A percentile compares a stretch with the other conserved stretches of the same genome.
Conservation (phyloP, 2,113 vertebrate species). For the Dipodomys stephensi region DNA sequence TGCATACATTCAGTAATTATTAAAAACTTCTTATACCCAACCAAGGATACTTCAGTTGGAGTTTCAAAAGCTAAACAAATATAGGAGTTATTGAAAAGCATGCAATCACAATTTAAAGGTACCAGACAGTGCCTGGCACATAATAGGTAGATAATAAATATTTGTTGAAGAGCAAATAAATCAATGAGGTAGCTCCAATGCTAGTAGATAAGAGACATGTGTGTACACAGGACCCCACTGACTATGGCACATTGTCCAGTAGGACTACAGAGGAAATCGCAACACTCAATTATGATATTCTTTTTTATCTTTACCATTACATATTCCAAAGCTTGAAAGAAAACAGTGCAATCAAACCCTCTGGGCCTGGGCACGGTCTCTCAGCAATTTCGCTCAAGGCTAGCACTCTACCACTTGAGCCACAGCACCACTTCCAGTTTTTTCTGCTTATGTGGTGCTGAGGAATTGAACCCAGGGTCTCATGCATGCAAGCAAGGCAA, state of each 20-base stretch:
- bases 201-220: not conserved
- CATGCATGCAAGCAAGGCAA: too few species aligned
- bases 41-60: conserved; percentile 35
- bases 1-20: not conserved
- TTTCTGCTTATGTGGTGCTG: too few species aligned
- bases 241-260: not conserved
- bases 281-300: not conserved
- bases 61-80: conserved; percentile 24
- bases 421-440: too few species aligned
- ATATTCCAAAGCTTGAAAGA: not conserved
- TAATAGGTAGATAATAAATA: not conserved
- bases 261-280: not conserved
- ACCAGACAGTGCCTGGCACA: not conserved
- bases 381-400: too few species aligned
- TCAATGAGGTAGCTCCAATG: not conserved
- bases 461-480: too few species aligned
- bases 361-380: too few species aligned
- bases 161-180: not conserved
- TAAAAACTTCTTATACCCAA: not conserved
- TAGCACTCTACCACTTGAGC: too few species aligned
- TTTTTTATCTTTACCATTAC: not conserved
- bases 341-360: not conserved
- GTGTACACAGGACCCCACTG: not conserved
- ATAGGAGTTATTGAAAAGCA: conserved; percentile 10
- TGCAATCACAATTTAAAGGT: not conserved